Conservation (phyloP, 2,797 vertebrate genomes). For the Hippocampus kuda region DNA sequence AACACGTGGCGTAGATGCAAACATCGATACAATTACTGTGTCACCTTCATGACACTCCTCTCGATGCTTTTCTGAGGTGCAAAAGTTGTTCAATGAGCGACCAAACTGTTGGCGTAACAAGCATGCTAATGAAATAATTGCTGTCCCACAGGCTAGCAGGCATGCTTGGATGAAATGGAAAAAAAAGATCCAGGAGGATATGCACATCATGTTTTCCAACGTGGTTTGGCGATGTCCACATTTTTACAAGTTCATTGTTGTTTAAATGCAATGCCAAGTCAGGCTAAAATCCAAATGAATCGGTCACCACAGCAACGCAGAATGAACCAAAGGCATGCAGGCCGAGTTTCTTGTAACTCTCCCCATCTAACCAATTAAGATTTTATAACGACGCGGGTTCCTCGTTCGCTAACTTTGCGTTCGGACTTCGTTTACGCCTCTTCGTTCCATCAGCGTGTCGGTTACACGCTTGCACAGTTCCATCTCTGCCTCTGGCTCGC, state of each 20-base stretch:
- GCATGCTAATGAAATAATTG: neutral
- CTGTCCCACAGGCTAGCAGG: neutral
- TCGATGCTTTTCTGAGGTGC: neutral
- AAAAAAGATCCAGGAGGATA: too few species aligned
- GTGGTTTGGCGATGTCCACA: too few species aligned
- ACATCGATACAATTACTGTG: too few species aligned
- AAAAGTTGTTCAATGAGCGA: neutral
- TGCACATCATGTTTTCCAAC: too few species aligned
- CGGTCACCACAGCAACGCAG: slow-evolving; percentile 6
- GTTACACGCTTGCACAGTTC: slow-evolving; percentile 18
- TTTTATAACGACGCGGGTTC: neutral
- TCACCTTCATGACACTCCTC: neutral
- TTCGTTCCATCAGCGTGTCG: slow-evolving; percentile 8
- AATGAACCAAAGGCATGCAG: neutral
- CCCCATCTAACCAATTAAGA: neutral
- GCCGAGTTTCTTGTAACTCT: neutral
- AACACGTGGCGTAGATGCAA: neutral
- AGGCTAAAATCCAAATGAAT: neutral
- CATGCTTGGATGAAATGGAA: neutral
- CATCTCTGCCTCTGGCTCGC: slow-evolving; percentile 1
- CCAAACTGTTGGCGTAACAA: neutral
- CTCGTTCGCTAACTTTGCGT: neutral
- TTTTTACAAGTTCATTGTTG: too few species aligned
- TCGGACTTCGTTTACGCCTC: neutral
- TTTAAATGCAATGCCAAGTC: neutral